Evolutionary conservation across 2,113 vertebrate species (phyloP).

Genomic region (Butorides virescens): DNA sequence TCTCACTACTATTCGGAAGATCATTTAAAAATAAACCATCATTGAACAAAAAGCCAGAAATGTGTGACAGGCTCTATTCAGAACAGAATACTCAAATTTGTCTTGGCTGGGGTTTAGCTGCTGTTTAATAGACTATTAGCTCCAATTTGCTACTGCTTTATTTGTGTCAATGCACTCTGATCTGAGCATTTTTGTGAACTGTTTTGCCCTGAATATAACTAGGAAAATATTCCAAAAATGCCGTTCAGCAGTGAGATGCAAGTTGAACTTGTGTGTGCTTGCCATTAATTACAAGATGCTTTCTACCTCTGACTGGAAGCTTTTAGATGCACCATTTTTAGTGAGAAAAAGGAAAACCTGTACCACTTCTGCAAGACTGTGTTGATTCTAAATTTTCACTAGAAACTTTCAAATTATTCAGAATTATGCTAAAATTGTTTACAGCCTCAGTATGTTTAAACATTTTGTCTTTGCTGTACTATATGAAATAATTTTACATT

Average conservation of each 20-base stretch:
- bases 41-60: conserved; percentile 21
- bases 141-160: conserved; percentile 14
- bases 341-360: neutral
- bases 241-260: neutral
- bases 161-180: conserved; percentile 18
- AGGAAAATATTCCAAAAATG: neutral
- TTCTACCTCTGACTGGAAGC: neutral
- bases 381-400: neutral
- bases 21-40: conserved; percentile 47
- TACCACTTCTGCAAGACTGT: neutral
- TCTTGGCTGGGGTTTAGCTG: conserved; percentile 20
- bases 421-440: neutral
- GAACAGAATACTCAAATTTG: neutral
- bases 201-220: neutral
- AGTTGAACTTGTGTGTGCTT: neutral
- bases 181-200: neutral
- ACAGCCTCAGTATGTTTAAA: neutral
- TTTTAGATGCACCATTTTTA: neutral
- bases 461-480: neutral
- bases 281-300: neutral
- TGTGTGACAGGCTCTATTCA: neutral
- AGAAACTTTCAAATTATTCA: neutral
- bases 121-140: conserved; percentile 14
- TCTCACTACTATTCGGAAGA: conserved; percentile 3
- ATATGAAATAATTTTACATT: neutral